phyloP scores from a whole-genome alignment of 2,113 vertebrate species.

The Mesocricetus auratus region DNA sequence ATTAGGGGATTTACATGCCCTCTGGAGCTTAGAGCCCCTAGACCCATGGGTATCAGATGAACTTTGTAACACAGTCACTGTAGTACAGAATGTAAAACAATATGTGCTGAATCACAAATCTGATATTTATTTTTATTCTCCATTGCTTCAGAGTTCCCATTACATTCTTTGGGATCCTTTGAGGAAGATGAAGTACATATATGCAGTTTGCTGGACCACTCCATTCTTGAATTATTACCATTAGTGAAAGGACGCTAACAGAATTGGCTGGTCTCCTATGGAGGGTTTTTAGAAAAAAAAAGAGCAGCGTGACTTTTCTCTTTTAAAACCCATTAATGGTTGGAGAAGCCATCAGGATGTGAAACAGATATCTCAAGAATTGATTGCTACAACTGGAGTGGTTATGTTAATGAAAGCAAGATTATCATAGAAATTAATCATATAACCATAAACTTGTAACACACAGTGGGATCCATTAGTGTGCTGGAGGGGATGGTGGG shows the following conservation, averaged over 20 bases:
- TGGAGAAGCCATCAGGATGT: slow-evolving; percentile 82
- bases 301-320: slow-evolving; percentile 79
- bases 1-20: not conserved
- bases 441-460: slow-evolving; percentile 79
- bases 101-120: not conserved
- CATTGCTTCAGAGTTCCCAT: not conserved
- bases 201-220: not conserved
- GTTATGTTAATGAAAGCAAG: slow-evolving; percentile 84
- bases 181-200: not conserved
- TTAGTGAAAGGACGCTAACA: slow-evolving; percentile 19
- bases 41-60: not conserved
- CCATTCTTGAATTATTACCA: not conserved
- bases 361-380: slow-evolving; percentile 78
- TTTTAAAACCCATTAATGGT: slow-evolving; percentile 79
- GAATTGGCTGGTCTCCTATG: slow-evolving; percentile 53
- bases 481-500: slow-evolving; percentile 63
- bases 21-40: not conserved
- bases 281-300: slow-evolving; percentile 46
- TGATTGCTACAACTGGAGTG: slow-evolving; percentile 78
- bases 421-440: slow-evolving; percentile 84
- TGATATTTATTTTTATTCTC: slow-evolving; percentile 49
- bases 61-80: not conserved
- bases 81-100: not conserved
- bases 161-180: slow-evolving; percentile 14
- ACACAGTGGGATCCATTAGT: slow-evolving; percentile 73